Base-by-base conservation (phyloP, 2,888 invertebrate species). In the Chrysina gloriosa region DNA sequence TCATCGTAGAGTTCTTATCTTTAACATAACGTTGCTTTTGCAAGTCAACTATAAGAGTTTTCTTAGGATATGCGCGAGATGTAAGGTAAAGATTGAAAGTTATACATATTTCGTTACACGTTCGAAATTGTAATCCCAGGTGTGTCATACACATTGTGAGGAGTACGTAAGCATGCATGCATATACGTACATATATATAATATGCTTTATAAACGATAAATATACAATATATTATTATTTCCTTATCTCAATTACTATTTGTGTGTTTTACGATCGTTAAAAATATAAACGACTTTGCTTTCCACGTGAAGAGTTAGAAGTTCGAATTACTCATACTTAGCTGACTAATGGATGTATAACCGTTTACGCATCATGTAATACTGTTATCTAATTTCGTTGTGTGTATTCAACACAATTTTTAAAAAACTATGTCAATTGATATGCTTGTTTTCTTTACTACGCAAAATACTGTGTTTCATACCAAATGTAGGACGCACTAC, bases 321-420 rank as follows among this genome's bases (percentile, higher is more conserved):
- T 9, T n/a, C 23, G 39, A 4, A 42, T 61, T 61, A 61, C 42
- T 61, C 58, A 61, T 42, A 25, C 23, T 9, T n/a, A 21, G 42
- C 58, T 61, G 58, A 61, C 42, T 61, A 61, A 61, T 61, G 42
- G 42, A 61, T 61, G 11, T 61, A 61, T 42, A 42, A 42, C 58
- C 11, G 58, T 61, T 61, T 61, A 61, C 58, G 58, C 58, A 61
- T 61, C 58, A 61, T 42, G 58, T 61, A 61, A 61, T 29, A 42
- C 45, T 61, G 42, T 61, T 61, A 61, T 61, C 58, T 61, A 42
- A 42, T 42, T 61, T 14, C 3, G 27, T 45, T 25, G 39, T 27
- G 27, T 11, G 7, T 27, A 39, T 25, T 27, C 25, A 39, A 39
- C 1, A 9, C 9, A 25, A 9, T 39, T 14, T 42, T 42, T 58